phyloP scores from a whole-genome alignment of 2,888 invertebrate genomes.

The Junonia oenone region DNA sequence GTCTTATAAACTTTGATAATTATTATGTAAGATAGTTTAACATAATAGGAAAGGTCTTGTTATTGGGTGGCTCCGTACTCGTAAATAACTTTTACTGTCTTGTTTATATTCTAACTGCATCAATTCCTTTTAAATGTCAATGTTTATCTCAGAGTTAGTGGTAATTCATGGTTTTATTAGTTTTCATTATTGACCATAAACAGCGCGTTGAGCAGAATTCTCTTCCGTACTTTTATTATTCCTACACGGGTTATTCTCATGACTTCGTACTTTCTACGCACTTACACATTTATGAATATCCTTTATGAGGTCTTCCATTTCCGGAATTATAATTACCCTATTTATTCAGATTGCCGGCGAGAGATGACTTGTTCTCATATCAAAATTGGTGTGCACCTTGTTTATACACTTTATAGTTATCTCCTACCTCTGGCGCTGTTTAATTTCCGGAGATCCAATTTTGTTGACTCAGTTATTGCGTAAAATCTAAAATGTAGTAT shows the following conservation, averaged over 20 bases:
- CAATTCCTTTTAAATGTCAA: neutral
- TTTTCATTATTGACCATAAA: neutral
- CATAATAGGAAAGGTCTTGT: neutral
- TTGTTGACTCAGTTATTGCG: too few relatives aligned
- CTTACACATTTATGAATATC: neutral
- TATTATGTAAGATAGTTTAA: neutral
- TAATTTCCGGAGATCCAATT: neutral
- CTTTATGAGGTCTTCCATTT: neutral
- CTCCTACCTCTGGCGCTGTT: neutral
- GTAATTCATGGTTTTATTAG: neutral
- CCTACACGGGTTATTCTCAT: neutral
- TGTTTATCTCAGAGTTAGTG: neutral
- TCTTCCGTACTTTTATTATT: neutral
- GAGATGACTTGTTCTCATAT: neutral
- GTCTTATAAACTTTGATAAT: too few relatives aligned
- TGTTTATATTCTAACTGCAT: neutral
- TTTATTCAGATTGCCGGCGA: too few relatives aligned
- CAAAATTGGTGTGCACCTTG: neutral
- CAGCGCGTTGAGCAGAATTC: neutral
- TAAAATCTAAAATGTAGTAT: too few relatives aligned
- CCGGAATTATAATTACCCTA: neutral
- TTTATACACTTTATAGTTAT: neutral
- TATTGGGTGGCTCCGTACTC: neutral
- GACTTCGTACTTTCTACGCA: neutral
- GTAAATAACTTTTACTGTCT: neutral